Conservation (phyloP, 2,113 vertebrate species). For the Myxocyprinus asiaticus region DNA sequence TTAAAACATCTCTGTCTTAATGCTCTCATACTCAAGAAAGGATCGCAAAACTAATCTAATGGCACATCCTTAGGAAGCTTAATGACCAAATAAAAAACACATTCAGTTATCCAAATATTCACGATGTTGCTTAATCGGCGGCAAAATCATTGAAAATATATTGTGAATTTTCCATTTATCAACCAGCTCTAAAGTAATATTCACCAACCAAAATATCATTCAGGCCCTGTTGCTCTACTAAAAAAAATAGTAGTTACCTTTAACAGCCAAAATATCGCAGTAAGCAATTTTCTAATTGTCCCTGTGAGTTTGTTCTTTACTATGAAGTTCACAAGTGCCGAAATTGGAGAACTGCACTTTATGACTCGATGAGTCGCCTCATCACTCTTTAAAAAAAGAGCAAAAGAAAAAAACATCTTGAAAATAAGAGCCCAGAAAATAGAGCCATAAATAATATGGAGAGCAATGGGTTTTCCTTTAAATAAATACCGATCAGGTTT, state of each 20-base stretch:
- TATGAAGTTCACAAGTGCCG: constrained; percentile 75
- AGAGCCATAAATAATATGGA: constrained; percentile 98
- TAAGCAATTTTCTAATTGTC: constrained; percentile 78
- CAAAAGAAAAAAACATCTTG: constrained; percentile 67
- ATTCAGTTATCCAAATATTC: too few relatives aligned
- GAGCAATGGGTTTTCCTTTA: constrained; percentile 99
- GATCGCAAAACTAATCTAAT: too few relatives aligned
- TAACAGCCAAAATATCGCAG: constrained; percentile 75
- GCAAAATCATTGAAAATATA: too few relatives aligned
- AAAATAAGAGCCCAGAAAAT: constrained; percentile 82
- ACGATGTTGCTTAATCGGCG: too few relatives aligned
- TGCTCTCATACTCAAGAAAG: too few relatives aligned
- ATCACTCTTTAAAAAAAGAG: constrained; percentile 65
- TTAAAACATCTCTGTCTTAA: too few relatives aligned
- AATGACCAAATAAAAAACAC: too few relatives aligned
- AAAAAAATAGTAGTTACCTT: constrained; percentile 71
- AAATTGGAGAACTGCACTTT: constrained; percentile 75
- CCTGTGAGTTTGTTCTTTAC: constrained; percentile 72
- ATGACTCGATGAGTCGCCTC: constrained; percentile 67
- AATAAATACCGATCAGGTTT: constrained; percentile 99
- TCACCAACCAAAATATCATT: constrained; percentile 71
- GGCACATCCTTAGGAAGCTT: too few relatives aligned
- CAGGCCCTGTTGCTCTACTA: constrained; percentile 55
- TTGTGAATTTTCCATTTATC: too few relatives aligned
- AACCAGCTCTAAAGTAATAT: constrained; percentile 23